Evolutionary conservation across 2,888 invertebrate genomes (phyloP).

Genomic region (Crepidodera aurea): DNA sequence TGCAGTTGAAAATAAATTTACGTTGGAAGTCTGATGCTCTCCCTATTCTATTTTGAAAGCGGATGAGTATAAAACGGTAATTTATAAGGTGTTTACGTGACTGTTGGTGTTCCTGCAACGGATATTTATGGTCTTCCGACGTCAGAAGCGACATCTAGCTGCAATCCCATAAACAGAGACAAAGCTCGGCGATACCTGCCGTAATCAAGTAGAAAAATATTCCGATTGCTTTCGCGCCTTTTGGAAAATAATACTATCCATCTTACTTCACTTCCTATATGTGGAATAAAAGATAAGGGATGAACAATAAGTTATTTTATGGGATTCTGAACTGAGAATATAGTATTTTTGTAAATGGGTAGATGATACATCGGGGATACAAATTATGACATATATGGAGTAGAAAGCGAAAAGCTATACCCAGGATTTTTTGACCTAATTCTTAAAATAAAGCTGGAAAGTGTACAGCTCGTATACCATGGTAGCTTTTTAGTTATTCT

Average conservation of each 20-base stretch:
- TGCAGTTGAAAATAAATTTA: conserved; percentile 39
- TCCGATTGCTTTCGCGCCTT: conserved; percentile 31
- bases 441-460: too few species aligned
- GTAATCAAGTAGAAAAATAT: conserved; percentile 42
- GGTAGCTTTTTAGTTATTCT: too few species aligned
- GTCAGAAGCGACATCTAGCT: conserved; percentile 33
- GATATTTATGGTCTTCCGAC: conserved; percentile 18
- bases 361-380: too few species aligned
- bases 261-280: conserved; percentile 28
- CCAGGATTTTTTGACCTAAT: too few species aligned
- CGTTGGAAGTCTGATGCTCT: conserved; percentile 7
- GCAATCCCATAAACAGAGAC: conserved; percentile 39
- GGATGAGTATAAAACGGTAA: conserved; percentile 28
- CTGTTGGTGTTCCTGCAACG: conserved; percentile 18
- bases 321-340: not conserved
- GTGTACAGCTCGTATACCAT: too few species aligned
- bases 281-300: not conserved
- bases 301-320: conserved; percentile 17
- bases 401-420: too few species aligned
- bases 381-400: too few species aligned
- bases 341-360: not conserved
- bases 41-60: not conserved
- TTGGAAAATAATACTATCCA: conserved; percentile 33
- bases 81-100: conserved; percentile 44
- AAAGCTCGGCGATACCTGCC: conserved; percentile 41